Base-by-base conservation (phyloP, 2,888 invertebrate genomes). In the Heliconius ismenius region DNA sequence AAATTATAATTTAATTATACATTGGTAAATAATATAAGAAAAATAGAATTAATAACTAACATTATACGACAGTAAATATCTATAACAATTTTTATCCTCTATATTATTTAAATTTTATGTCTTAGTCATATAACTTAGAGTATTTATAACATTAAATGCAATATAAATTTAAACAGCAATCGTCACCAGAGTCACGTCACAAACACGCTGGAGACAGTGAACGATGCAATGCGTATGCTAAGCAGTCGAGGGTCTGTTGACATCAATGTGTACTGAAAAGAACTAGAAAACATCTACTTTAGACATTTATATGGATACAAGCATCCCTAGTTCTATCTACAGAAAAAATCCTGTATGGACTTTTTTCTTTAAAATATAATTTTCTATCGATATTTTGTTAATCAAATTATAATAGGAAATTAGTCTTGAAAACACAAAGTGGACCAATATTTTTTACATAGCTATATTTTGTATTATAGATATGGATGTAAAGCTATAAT, bases 161-260 rank as follows among this genome's bases (percentile, higher is more conserved):
- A 32, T 65, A 32, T 28, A 54, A 65, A 65, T 49, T 74, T 49
- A 74, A 69, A 63, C 43, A 69, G 49, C 81, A 81, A 73, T 76
- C 70, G 77, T 83, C 81, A 83, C 82, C 84, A 78, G 83, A 81
- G 84, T 85, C 75, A 69, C 69, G 75, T 70, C 69, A 75, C 49
- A 72, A 73, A 15, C 65, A 39, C 39, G 67, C 28, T 58, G 26
- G 24, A 67, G 87, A 81, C 86, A 84, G 82, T 84, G 86, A 87
- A 86, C 83, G 80, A 89, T 86, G 89, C 86, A 86, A 89, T 91
- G 86, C 89, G 86, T 90, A 92, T 91, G 92, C 88, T 87, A 91
- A 92, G 80, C 84, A 85, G 85, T 28, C 77, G 67, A 83, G 88
- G 87, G 86, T 83, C 83, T 84, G 79, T 78, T 80, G 83, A 83